Conservation (phyloP, 2,888 invertebrate genomes). For the Eilema caniola region DNA sequence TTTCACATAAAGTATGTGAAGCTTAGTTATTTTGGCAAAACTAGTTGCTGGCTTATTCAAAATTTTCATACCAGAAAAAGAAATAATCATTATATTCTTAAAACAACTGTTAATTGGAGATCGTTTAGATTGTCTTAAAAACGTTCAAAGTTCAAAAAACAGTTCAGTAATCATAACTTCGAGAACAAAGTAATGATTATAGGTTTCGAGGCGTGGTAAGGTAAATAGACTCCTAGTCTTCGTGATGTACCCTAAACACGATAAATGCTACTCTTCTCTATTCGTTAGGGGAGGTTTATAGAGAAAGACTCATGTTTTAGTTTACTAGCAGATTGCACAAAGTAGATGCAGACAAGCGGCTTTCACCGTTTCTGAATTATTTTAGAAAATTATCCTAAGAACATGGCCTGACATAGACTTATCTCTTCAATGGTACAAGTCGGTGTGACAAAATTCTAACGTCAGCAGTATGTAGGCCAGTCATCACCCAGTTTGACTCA, state of each 20-base stretch:
- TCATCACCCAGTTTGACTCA: slow-evolving; percentile 65
- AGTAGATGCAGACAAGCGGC: too few relatives aligned
- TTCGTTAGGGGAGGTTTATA: neutral
- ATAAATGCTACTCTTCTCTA: neutral
- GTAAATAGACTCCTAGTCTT: neutral
- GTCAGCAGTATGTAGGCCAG: slow-evolving; percentile 59
- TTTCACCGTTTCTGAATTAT: too few relatives aligned
- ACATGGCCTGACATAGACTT: too few relatives aligned
- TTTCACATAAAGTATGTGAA: neutral
- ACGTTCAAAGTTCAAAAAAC: too few relatives aligned
- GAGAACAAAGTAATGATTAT: neutral
- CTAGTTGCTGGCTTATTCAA: neutral
- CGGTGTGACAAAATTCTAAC: slow-evolving; percentile 51
- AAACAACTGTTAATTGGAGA: neutral
- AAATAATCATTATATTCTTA: neutral
- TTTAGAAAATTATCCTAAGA: too few relatives aligned
- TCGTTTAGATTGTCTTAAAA: neutral
- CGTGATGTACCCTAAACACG: neutral
- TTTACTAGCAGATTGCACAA: too few relatives aligned
- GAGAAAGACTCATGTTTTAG: too few relatives aligned
- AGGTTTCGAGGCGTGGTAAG: neutral
- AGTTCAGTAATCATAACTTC: neutral
- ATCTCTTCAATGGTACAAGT: neutral
- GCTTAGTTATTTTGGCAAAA: neutral
- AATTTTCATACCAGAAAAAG: neutral